phyloP scores from a whole-genome alignment of 2,888 invertebrate genomes.

The Spodoptera picta region DNA sequence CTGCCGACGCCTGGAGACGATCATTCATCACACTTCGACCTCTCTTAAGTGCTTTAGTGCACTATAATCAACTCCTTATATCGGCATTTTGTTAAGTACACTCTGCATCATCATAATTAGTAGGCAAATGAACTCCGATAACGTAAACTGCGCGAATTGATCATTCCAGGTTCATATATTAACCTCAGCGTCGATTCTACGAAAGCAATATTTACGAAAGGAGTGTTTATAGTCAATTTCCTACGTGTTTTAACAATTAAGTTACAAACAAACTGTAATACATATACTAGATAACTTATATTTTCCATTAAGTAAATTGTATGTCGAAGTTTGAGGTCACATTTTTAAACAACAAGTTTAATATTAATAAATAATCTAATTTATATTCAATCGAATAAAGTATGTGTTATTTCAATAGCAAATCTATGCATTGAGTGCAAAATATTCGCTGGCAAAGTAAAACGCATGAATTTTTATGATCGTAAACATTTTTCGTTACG shows the following conservation, averaged over 20 bases:
- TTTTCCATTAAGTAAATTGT: background rate
- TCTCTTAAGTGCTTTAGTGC: conserved; percentile 81
- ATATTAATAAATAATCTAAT: conserved; percentile 19
- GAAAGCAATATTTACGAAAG: background rate
- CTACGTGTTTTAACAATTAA: too few relatives aligned
- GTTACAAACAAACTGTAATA: too few relatives aligned
- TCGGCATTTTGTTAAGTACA: conserved; percentile 57
- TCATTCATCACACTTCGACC: conserved; percentile 86
- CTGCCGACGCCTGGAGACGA: conserved; percentile 59
- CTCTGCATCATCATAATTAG: conserved; percentile 42
- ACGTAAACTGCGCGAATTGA: conserved; percentile 19
- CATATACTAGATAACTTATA: background rate
- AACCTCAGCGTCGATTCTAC: background rate
- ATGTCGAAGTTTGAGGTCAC: background rate
- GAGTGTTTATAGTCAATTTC: too few relatives aligned
- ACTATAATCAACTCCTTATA: conserved; percentile 64
- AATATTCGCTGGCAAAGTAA: conserved; percentile 43
- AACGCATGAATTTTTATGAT: conserved; percentile 59
- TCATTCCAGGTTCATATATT: conserved; percentile 5
- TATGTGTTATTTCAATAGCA: conserved; percentile 41
- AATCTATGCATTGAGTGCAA: conserved; percentile 37
- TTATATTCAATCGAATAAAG: conserved; percentile 23
- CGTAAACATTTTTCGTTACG: conserved; percentile 56
- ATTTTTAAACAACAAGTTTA: background rate
- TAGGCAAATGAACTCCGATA: conserved; percentile 7